These are phyloP conservation scores for Scaptodrosophila lebanonensis DNA, from an alignment of 1,140 invertebrate species.

Conservation along the genomic window DNA sequence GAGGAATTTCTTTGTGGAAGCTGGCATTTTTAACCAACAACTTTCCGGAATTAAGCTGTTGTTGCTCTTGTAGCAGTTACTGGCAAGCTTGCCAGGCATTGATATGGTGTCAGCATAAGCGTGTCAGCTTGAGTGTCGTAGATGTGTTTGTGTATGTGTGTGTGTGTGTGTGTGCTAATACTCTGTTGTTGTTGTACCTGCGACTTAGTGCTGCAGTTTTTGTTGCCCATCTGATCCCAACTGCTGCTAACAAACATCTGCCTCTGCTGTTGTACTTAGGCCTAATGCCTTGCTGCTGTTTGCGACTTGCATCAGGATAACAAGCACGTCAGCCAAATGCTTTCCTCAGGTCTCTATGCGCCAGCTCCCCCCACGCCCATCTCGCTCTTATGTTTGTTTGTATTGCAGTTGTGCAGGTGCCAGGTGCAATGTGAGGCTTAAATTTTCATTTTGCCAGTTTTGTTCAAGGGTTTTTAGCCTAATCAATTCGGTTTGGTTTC, in stretches of 20 bases:
- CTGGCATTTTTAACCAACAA: no score
- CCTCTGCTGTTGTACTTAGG: constrained; percentile 51
- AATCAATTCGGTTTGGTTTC: not conserved
- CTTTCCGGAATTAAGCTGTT: no score
- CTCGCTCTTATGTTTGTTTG: not conserved
- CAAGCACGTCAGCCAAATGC: constrained; percentile 31
- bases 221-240: constrained; percentile 29
- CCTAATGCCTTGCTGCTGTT: constrained; percentile 63
- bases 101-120: no score
- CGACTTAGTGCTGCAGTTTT: constrained; percentile 21
- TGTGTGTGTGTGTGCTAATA: constrained; percentile 22
- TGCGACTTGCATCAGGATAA: constrained; percentile 68
- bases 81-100: no score
- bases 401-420: not conserved
- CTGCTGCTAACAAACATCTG: not conserved
- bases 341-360: not conserved
- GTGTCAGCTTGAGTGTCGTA: no score
- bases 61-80: no score
- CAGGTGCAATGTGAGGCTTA: not conserved
- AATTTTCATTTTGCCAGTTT: constrained; percentile 1
- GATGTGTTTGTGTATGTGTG: not conserved
- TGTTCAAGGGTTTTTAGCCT: not conserved
- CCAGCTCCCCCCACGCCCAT: no score
- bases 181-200: constrained; percentile 6
- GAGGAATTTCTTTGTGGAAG: no score